phyloP scores from a whole-genome alignment of 2,797 vertebrate genomes.

The Stomatorhinus walkeri region DNA sequence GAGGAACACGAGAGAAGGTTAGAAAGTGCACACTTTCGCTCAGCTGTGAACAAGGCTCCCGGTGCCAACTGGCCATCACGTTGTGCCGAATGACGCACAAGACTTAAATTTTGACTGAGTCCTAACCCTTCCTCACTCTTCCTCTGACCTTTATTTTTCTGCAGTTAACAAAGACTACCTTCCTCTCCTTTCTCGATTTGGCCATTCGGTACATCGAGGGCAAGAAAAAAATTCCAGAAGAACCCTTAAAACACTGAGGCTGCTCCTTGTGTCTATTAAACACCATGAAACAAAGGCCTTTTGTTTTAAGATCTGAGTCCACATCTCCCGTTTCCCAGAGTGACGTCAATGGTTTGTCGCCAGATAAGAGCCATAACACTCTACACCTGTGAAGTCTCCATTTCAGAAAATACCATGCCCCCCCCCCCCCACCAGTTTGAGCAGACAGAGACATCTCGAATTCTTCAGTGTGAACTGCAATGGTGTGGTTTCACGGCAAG shows the following conservation, averaged over 20 bases:
- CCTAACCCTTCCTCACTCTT: background rate
- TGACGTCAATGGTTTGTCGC: slow-evolving; percentile 34
- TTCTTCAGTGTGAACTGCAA: background rate
- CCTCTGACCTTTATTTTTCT: slow-evolving; percentile 16
- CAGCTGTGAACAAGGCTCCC: background rate
- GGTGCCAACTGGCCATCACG: background rate
- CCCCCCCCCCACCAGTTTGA: background rate
- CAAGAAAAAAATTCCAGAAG: background rate
- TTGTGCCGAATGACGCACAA: background rate
- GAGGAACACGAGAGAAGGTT: slow-evolving; percentile 26
- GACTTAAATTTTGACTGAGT: background rate
- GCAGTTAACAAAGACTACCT: slow-evolving; percentile 11
- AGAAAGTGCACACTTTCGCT: background rate
- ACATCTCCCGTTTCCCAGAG: slow-evolving; percentile 30
- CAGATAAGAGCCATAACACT: slow-evolving; percentile 17
- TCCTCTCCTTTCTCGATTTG: background rate
- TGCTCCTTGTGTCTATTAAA: slow-evolving; percentile 31
- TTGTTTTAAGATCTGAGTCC: slow-evolving; percentile 34
- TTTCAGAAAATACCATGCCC: background rate
- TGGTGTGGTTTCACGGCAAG: background rate
- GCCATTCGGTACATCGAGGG: background rate
- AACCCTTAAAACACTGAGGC: slow-evolving; percentile 24
- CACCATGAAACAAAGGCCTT: slow-evolving; percentile 32
- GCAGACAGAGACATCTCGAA: slow-evolving; percentile 8
- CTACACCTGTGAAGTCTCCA: slow-evolving; percentile 33